Evolutionary conservation across 2,113 vertebrate species (phyloP).

Genomic region (Gymnarchus niloticus): DNA sequence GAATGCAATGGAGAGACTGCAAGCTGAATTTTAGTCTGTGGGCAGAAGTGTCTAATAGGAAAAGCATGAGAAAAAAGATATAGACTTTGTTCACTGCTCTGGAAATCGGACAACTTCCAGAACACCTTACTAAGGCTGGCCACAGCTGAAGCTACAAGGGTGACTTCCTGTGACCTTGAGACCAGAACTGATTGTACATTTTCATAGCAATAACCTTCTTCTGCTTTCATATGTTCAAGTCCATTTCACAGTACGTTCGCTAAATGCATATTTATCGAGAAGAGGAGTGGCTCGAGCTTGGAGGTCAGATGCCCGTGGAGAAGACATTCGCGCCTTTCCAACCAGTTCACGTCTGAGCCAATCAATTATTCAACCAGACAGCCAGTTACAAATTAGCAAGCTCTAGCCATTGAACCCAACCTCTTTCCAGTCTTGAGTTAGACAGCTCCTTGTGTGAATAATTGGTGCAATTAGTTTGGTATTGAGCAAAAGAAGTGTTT

Average conservation of each 20-base stretch:
- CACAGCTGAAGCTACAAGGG: neutral
- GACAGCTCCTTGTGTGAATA: conserved; percentile 68
- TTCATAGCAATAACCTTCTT: neutral
- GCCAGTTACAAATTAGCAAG: conserved; percentile 70
- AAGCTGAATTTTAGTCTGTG: neutral
- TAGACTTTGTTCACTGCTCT: neutral
- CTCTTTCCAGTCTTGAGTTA: conserved; percentile 52
- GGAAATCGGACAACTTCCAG: neutral
- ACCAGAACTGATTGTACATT: neutral
- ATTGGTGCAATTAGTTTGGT: conserved; percentile 74
- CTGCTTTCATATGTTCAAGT: neutral
- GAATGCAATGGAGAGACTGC: neutral
- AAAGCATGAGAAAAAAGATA: neutral
- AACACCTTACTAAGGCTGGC: neutral
- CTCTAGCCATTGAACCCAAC: conserved; percentile 51
- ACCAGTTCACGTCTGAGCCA: conserved; percentile 69
- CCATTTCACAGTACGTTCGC: too few relatives aligned
- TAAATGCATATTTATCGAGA: conserved; percentile 22
- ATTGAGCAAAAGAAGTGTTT: conserved; percentile 68
- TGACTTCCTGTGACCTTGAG: neutral
- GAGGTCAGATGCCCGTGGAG: conserved; percentile 55
- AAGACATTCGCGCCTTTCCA: conserved; percentile 66
- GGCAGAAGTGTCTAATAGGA: neutral
- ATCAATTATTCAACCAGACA: conserved; percentile 73
- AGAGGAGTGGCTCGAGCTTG: conserved; percentile 59